phyloP scores from a whole-genome alignment of 2,113 vertebrate species.

The Paramormyrops kingsleyae region DNA sequence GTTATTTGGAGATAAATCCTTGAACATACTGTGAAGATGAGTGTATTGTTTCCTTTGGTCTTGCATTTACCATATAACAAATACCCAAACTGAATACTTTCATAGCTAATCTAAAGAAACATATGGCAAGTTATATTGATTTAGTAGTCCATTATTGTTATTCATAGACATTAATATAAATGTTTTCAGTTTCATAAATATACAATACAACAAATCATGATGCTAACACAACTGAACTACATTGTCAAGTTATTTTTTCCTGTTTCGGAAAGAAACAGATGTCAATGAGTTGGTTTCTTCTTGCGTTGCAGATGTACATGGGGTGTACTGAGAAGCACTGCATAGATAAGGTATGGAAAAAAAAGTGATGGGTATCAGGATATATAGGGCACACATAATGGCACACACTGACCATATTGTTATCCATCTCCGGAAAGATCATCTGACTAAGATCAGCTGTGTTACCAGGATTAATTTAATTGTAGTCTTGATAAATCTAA shows the following conservation, averaged over 20 bases:
- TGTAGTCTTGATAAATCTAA: background rate
- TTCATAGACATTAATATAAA: background rate
- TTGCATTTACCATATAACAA: background rate
- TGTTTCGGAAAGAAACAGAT: background rate
- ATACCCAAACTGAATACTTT: background rate
- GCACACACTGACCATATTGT: background rate
- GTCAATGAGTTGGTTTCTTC: background rate
- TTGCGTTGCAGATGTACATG: background rate
- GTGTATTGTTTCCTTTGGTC: background rate
- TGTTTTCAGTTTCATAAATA: background rate
- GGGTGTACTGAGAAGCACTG: background rate
- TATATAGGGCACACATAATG: background rate
- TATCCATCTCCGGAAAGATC: background rate
- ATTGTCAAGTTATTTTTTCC: background rate
- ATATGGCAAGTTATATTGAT: background rate
- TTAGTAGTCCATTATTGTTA: background rate
- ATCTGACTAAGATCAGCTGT: background rate
- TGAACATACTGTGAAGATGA: background rate
- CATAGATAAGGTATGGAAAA: background rate
- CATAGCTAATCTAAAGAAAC: background rate
- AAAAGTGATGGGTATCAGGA: background rate
- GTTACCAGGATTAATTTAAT: background rate
- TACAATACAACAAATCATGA: background rate
- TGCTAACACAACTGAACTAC: background rate
- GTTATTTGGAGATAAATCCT: background rate